phyloP scores from a whole-genome alignment of 2,797 vertebrate species.

The Hydrocynus forskahlii region DNA sequence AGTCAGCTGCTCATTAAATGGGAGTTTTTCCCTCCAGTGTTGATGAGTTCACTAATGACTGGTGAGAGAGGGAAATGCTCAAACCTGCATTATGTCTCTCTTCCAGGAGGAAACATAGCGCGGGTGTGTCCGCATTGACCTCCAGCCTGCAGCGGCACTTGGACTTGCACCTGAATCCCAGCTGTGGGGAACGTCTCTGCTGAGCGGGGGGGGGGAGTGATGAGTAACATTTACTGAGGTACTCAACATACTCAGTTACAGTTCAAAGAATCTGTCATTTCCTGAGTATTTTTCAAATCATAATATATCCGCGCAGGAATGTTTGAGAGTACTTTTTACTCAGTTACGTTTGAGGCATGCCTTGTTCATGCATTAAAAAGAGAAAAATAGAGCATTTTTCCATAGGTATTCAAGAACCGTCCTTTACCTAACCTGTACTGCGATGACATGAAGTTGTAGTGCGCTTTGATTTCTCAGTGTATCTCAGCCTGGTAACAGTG shows the following conservation, averaged over 20 bases:
- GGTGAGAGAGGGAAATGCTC: not conserved
- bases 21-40: not conserved
- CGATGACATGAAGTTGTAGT: no score
- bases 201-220: not conserved
- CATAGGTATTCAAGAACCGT: no score
- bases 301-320: no score
- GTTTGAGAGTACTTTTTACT: no score
- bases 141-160: not conserved
- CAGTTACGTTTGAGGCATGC: no score
- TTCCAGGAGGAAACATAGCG: not conserved
- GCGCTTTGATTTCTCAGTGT: no score
- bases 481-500: no score
- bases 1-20: not conserved
- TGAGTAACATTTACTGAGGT: not conserved
- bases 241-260: not conserved
- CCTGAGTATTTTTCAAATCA: no score
- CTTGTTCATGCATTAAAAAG: no score
- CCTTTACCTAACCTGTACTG: no score
- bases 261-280: no score
- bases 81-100: not conserved
- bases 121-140: not conserved
- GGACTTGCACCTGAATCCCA: constrained; percentile 3
- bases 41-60: not conserved
- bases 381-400: no score
- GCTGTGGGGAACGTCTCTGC: not conserved